These are phyloP conservation scores for Corythornis cristatus DNA, from an alignment of 2,113 vertebrate species.

Conservation along the genomic window DNA sequence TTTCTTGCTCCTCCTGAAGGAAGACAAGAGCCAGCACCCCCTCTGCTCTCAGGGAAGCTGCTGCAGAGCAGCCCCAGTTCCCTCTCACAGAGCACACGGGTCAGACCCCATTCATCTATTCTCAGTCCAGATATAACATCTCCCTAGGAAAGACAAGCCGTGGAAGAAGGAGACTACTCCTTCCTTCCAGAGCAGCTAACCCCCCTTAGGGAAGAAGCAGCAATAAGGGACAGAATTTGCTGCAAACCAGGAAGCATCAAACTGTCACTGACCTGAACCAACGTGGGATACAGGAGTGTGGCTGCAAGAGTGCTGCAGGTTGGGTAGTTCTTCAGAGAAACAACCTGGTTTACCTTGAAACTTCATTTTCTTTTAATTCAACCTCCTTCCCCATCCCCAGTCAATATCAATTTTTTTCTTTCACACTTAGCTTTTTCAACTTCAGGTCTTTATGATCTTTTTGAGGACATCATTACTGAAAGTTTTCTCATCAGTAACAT, in stretches of 20 bases:
- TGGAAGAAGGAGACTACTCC: not conserved
- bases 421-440: not conserved
- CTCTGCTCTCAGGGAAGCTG: not conserved
- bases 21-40: not conserved
- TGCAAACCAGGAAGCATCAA: not conserved
- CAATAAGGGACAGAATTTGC: not conserved
- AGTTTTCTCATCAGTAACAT: not conserved
- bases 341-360: not conserved
- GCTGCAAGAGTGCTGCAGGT: not conserved
- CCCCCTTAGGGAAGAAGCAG: not conserved
- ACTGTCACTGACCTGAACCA: not conserved
- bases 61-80: not conserved
- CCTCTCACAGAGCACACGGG: fast-evolving
- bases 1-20: not conserved
- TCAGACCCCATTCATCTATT: not conserved
- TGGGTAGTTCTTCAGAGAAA: not conserved
- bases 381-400: fast-evolving
- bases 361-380: not conserved
- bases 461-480: not conserved
- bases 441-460: not conserved
- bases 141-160: not conserved
- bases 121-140: not conserved
- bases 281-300: fast-evolving
- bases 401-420: not conserved
- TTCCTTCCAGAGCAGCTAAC: not conserved